These are phyloP conservation scores for Melitaea cinxia DNA, from an alignment of 1,140 invertebrate genomes.

Conservation along the genomic window DNA sequence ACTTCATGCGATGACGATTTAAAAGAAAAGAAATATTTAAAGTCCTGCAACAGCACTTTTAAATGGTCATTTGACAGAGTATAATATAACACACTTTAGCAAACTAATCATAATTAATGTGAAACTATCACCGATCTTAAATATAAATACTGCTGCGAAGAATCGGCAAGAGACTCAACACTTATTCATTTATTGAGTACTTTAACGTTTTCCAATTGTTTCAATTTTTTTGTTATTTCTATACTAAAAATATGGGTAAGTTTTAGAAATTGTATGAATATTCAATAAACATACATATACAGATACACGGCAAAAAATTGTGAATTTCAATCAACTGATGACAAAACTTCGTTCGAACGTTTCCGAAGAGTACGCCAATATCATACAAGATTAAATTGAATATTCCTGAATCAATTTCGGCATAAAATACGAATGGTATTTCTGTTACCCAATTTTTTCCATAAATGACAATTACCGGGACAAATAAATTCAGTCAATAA, in stretches of 20 bases:
- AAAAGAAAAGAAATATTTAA: no score
- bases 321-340: constrained; percentile 46
- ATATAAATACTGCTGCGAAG: no score
- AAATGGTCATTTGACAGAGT: no score
- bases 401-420: constrained; percentile 1
- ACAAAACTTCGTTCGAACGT: background rate
- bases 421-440: background rate
- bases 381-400: constrained; percentile 9
- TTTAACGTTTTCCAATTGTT: no score
- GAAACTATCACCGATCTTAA: no score
- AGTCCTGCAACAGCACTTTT: no score
- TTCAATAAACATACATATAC: background rate
- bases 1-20: no score
- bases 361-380: background rate
- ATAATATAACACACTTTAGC: no score
- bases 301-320: constrained; percentile 38
- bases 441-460: background rate
- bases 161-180: no score
- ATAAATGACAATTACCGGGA: background rate
- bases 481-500: background rate
- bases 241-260: background rate
- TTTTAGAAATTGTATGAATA: background rate
- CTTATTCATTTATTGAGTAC: no score
- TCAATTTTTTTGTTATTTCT: no score
- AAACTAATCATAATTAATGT: no score